A percentile compares a stretch with the other conserved stretches of the same genome.
Evolutionary conservation across 2,888 invertebrate genomes (phyloP).

Genomic region (Marasmarcha lunaedactyla): DNA sequence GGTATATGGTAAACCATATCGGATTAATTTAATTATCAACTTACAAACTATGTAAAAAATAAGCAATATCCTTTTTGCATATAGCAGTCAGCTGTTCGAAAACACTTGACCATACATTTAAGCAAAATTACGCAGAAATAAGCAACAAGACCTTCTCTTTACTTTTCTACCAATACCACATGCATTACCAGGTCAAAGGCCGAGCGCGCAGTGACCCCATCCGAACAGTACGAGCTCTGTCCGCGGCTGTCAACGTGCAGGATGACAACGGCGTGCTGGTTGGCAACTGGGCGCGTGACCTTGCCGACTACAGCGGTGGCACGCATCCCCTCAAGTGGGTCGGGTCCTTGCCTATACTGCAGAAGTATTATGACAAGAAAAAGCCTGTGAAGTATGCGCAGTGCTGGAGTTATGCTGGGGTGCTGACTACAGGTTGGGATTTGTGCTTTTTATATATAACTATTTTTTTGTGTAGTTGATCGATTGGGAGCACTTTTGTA

Average conservation of each 20-base stretch:
- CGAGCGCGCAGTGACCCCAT: constrained; percentile 82
- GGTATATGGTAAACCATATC: too few species aligned
- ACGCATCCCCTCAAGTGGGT: constrained; percentile 91
- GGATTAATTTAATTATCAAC: too few species aligned
- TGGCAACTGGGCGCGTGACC: constrained; percentile 90
- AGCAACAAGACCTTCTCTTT: too few species aligned
- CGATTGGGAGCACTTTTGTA: too few species aligned
- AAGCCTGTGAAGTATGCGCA: constrained; percentile 94
- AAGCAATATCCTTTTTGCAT: too few species aligned
- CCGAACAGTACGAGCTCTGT: constrained; percentile 80
- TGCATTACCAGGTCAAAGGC: constrained; percentile 49
- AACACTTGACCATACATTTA: too few species aligned
- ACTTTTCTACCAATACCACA: too few species aligned
- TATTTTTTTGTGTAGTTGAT: too few species aligned
- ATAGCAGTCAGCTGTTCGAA: too few species aligned
- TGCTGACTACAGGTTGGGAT: constrained; percentile 80
- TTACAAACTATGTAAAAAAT: too few species aligned
- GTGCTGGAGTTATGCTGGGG: constrained; percentile 95
- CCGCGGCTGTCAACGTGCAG: constrained; percentile 88
- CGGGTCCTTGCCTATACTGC: constrained; percentile 87
- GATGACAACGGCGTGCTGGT: constrained; percentile 88
- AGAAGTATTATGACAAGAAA: constrained; percentile 84
- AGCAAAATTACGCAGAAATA: too few species aligned
- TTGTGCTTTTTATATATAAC: too few species aligned
- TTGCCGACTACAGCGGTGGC: constrained; percentile 86